A percentile compares a stretch with the other conserved stretches of the same genome.
These are phyloP conservation scores for Cantharis flavilabris DNA, from an alignment of 2,888 invertebrate genomes.

Conservation along the genomic window DNA sequence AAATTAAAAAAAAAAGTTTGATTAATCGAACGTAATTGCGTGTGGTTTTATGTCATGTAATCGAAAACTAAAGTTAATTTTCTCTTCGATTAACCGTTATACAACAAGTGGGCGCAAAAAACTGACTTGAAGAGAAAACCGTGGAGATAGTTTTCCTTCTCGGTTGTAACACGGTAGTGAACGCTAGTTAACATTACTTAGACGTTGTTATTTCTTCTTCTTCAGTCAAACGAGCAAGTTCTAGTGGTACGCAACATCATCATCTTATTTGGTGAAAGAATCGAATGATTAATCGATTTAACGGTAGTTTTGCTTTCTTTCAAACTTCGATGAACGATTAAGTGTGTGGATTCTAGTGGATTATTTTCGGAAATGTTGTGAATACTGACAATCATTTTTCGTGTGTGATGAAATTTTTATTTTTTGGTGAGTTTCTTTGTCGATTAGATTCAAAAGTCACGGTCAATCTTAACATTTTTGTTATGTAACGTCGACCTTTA, in stretches of 20 bases:
- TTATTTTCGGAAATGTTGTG: neutral
- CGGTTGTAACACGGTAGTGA: constrained; percentile 34
- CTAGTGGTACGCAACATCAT: constrained; percentile 15
- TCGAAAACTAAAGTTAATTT: constrained; percentile 3
- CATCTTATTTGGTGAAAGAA: constrained; percentile 10
- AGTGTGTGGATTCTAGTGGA: constrained; percentile 1
- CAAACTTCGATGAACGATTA: neutral
- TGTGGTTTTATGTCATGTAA: neutral
- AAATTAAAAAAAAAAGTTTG: neutral
- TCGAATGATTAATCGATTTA: constrained; percentile 5
- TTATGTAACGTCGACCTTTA: neutral
- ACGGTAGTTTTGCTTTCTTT: constrained; percentile 16
- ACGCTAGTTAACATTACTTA: constrained; percentile 39
- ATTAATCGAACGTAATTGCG: neutral
- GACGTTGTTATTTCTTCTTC: constrained; percentile 20
- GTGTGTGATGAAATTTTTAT: neutral
- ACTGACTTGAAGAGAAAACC: constrained; percentile 26
- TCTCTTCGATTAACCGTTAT: neutral
- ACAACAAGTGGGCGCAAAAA: neutral
- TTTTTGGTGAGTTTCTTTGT: neutral
- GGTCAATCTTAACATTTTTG: neutral
- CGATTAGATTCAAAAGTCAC: neutral
- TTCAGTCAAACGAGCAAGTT: constrained; percentile 22
- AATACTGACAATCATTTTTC: neutral
- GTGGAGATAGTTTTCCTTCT: constrained; percentile 38